These are phyloP conservation scores for Heterochromis multidens DNA, from an alignment of 2,113 vertebrate species.

Conservation along the genomic window DNA sequence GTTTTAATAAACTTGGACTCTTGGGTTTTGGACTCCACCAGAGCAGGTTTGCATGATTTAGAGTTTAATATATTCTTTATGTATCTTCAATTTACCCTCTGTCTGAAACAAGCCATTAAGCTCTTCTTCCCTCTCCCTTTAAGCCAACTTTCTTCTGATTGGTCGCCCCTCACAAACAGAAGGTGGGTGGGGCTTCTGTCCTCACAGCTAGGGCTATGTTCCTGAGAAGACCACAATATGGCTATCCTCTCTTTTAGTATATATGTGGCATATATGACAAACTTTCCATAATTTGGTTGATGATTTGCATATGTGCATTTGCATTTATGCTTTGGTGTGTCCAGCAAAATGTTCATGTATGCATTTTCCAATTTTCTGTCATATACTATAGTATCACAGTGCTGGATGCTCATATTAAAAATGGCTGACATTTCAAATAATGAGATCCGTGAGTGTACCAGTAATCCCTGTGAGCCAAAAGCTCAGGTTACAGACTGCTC, in stretches of 20 bases:
- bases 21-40: no score
- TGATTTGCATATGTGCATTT: background rate
- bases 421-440: background rate
- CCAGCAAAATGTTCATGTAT: background rate
- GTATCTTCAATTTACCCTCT: background rate
- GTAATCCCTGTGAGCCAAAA: background rate
- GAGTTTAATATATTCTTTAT: background rate
- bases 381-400: no score
- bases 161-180: background rate
- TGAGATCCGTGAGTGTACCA: background rate
- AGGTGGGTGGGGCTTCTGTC: background rate
- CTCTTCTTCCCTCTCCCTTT: background rate
- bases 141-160: background rate
- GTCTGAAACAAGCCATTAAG: no score
- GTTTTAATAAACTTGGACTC: no score
- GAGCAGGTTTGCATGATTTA: background rate
- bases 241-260: background rate
- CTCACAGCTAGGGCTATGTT: background rate
- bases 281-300: background rate
- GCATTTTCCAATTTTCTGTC: background rate
- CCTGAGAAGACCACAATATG: background rate
- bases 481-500: accelerated
- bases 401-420: background rate
- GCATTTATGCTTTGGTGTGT: background rate
- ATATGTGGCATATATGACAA: background rate